Conservation (phyloP, 2,888 invertebrate species). For the Scaptodrosophila latifasciaeformis region DNA sequence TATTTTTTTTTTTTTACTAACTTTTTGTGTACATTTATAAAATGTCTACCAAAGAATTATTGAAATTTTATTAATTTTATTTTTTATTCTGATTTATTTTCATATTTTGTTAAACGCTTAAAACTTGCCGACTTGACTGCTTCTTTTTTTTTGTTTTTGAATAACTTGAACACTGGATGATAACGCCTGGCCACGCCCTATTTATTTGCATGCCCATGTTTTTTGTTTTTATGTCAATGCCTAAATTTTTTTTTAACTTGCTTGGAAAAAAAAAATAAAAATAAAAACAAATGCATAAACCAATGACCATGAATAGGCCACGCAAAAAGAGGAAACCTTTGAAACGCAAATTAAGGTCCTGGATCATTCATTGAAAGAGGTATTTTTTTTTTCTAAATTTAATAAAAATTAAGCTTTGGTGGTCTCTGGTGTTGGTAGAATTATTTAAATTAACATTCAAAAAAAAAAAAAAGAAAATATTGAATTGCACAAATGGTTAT, state of each 20-base stretch:
- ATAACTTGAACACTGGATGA: constrained; percentile 34
- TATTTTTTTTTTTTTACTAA: constrained; percentile 21
- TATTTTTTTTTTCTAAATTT: constrained; percentile 78
- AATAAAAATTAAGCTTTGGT: constrained; percentile 14
- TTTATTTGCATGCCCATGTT: constrained; percentile 35
- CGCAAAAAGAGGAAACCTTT: constrained; percentile 95
- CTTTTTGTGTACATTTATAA: constrained; percentile 49
- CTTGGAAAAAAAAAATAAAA: constrained; percentile 2
- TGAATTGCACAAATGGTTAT: constrained; percentile 75
- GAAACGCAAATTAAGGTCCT: constrained; percentile 92
- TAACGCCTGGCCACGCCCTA: constrained; percentile 22
- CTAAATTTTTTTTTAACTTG: constrained; percentile 20
- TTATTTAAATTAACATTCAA: constrained; percentile 1
- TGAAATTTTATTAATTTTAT: constrained; percentile 4
- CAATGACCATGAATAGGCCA: constrained; percentile 81
- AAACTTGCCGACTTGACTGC: no score
- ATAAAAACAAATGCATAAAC: constrained; percentile 21
- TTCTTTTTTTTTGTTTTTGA: constrained; percentile 53
- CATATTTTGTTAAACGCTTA: constrained; percentile 34
- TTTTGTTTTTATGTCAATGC: constrained; percentile 29
- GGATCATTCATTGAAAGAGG: constrained; percentile 94
- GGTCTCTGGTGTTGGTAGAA: constrained; percentile 59
- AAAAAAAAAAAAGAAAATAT: constrained; percentile 64
- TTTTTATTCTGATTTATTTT: constrained; percentile 34
- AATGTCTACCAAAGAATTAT: constrained; percentile 68